Evolutionary conservation across 2,888 invertebrate species (phyloP), one percentile per base, ranked within the genome.

Genomic region (Diplazon laetatorius): DNA sequence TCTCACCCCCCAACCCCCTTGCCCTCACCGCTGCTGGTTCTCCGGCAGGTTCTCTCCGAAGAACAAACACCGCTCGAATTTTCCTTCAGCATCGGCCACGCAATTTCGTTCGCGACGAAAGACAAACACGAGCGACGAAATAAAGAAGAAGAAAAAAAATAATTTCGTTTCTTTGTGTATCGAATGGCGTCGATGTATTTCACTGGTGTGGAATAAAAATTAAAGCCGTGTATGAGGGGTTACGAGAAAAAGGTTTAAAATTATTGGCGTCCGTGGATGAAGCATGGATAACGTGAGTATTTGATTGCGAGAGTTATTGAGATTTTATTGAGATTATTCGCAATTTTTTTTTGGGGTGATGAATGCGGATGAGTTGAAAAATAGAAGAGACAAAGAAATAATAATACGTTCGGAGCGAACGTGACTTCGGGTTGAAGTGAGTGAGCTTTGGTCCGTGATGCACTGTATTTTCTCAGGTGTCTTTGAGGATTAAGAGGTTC

Each of bases 381-480:
- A n/a, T 30, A 25, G 16, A n/a, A 57, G 44, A 70, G 35, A 37
- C n/a, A 37, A 39, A 5, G 14, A 37, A 48, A 48, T 12, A 63
- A 35, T 16, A 65, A 4, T 10, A 22, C 44, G 20, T 55, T 48
- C 8, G 42, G 20, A 6, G 25, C 18, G 63, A 63, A 63, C 55
- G 72, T 63, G 72, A 63, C 72, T 14, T n/a, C n/a, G 22, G 8
- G 18, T 14, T 12, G 22, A 22, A 55, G 18, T 16, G 8, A n/a
- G n/a, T 30, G 46, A 39, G 14, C 39, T 44, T 30, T 42, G 25
- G 25, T 18, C 46, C 35, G 39, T 55, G 62, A 14, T 22, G 52
- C 62, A 79, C 30, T 68, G 14, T 76, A 76, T 79, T 79, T 76
- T 76, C 52, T 57, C 79, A 79, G 79, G 79, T 79, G 79, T 44